phyloP scores from a whole-genome alignment of 2,888 invertebrate genomes.

The Sphinx pinastri region DNA sequence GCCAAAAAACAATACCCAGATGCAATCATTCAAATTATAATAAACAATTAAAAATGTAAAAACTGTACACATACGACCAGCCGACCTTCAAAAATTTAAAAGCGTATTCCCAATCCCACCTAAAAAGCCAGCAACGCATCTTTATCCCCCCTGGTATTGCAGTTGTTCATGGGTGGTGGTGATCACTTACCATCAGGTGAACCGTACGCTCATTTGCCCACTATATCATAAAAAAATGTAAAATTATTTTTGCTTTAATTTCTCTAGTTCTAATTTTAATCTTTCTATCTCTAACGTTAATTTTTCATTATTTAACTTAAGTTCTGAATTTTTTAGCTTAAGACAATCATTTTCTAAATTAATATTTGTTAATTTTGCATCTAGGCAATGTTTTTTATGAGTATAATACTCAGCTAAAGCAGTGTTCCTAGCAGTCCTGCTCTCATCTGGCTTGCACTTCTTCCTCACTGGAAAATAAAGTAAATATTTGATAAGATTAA shows the following conservation, averaged over 20 bases:
- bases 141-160: too few species aligned
- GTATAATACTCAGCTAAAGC: slow-evolving; percentile 1
- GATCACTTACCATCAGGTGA: too few species aligned
- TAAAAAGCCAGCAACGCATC: too few species aligned
- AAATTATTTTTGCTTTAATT: neutral
- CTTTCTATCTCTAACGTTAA: neutral
- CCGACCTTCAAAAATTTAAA: too few species aligned
- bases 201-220: too few species aligned
- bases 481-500: neutral
- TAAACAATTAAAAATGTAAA: neutral
- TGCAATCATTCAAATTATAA: neutral
- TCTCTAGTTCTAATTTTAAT: neutral
- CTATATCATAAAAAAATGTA: too few species aligned
- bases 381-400: neutral
- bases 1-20: neutral
- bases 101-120: too few species aligned
- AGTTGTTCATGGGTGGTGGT: too few species aligned
- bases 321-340: neutral
- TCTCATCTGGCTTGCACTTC: neutral
- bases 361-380: slow-evolving; percentile 7
- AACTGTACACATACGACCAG: too few species aligned
- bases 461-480: slow-evolving; percentile 7
- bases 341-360: slow-evolving; percentile 1
- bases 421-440: slow-evolving; percentile 1
- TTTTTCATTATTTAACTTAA: slow-evolving; percentile 10